phyloP scores from a whole-genome alignment of 2,888 invertebrate genomes.

The Electrophaes corylata region DNA sequence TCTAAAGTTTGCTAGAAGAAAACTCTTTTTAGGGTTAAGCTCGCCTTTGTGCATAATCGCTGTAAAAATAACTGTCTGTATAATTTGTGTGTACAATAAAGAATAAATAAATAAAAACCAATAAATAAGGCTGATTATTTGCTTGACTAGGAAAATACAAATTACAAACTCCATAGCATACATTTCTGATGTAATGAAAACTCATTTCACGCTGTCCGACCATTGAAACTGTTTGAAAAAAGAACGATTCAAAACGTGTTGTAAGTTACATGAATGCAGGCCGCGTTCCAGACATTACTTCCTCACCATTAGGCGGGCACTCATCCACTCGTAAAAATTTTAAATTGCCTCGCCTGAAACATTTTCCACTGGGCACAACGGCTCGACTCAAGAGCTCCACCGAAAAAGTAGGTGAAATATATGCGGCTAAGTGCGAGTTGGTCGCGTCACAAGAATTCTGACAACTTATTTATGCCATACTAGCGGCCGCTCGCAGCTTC shows the following conservation, averaged over 20 bases:
- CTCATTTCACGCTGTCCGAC: not conserved
- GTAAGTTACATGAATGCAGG: conserved; percentile 15
- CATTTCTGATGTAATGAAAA: not conserved
- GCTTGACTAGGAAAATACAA: too few species aligned
- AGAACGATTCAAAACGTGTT: conserved; percentile 4
- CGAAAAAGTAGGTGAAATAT: conserved; percentile 21
- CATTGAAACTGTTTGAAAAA: not conserved
- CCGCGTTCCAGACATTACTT: conserved; percentile 22
- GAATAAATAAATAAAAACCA: too few species aligned
- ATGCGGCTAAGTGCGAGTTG: conserved; percentile 8
- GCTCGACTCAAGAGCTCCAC: conserved; percentile 17
- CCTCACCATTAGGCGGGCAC: conserved; percentile 22
- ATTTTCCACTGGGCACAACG: conserved; percentile 16
- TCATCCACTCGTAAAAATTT: conserved; percentile 28
- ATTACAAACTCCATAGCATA: too few species aligned
- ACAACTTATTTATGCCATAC: not conserved
- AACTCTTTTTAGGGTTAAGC: too few species aligned
- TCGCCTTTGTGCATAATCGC: too few species aligned
- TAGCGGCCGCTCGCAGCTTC: too few species aligned
- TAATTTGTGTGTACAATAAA: too few species aligned
- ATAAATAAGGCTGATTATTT: too few species aligned
- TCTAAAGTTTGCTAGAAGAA: too few species aligned
- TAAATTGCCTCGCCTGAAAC: conserved; percentile 25
- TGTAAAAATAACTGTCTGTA: too few species aligned
- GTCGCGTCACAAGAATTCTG: not conserved